Evolutionary conservation across 2,888 invertebrate genomes (phyloP), one percentile per base, ranked within the genome.

Genomic region (Sceliomorpha sp.): DNA sequence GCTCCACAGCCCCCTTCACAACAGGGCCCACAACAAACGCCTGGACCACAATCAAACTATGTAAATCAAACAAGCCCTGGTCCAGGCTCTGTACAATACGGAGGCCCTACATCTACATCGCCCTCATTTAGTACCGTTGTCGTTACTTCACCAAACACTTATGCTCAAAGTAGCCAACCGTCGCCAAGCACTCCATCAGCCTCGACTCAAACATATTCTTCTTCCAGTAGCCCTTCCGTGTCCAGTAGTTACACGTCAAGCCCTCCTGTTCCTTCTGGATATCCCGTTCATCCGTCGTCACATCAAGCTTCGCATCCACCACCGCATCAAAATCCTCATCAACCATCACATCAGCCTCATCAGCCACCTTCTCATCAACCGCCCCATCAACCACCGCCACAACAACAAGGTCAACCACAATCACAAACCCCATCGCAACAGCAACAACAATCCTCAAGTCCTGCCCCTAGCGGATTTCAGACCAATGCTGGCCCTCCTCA

Each of bases 191-290:
- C 89, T 8, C 89, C 89, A 6, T 89, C 89, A 0, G 89, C 89
- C 7, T 89, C 89, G 0, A 89, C 89, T 1, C 89, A 89, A 66
- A 92, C 92, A 15, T 92, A 92, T 85, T 91, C 92, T 0, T 91
- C 92, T n/a, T 91, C 91, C 55, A 78, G 79, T 72, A 81, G 83
- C 26, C 85, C 88, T 10, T 89, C 89, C 29, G 87, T 87, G 1
- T 81, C 88, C 1, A 86, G 79, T 14, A 86, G 80, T 9, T 88
- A 84, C 60, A 81, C 83, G 32, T 90, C 92, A 76, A 91, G 92
- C 17, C 92, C 92, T 79, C 91, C 92, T 1, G 91, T 93, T 1
- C 91, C 92, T 12, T 90, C 91, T 53, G 92, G 93, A 51, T 92
- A 92, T 67, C 91, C 92, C 0, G 89, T 80, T 34, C 87, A 69